These are phyloP conservation scores for Amphipoea lucens DNA, from an alignment of 2,888 invertebrate species.

Conservation along the genomic window DNA sequence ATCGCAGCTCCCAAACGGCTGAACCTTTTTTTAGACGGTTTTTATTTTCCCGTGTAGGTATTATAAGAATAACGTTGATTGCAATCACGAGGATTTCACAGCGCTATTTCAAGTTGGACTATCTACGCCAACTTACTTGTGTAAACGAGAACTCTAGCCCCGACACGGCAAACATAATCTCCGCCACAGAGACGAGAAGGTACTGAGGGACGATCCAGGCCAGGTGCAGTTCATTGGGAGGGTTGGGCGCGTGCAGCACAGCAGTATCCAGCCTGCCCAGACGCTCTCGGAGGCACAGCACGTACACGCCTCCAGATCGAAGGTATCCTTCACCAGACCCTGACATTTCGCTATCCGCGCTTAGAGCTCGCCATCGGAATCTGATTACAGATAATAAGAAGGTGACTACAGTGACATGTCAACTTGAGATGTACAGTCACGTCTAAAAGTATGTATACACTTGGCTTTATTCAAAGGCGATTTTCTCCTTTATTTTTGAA, in stretches of 20 bases:
- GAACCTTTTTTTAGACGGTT: not conserved
- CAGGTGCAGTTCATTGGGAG: conserved; percentile 92
- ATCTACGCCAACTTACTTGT: conserved; percentile 79
- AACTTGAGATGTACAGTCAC: not conserved
- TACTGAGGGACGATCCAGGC: conserved; percentile 95
- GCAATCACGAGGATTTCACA: not conserved
- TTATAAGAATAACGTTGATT: not conserved
- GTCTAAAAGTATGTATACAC: no score
- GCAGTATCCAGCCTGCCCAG: conserved; percentile 88
- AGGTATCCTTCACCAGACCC: conserved; percentile 82
- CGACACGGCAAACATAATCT: conserved; percentile 95
- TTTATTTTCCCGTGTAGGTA: not conserved
- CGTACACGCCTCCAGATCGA: conserved; percentile 89
- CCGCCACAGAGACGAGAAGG: conserved; percentile 94
- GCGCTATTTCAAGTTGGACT: not conserved
- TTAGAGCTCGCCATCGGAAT: conserved; percentile 82
- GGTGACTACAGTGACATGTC: not conserved
- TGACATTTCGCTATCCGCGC: conserved; percentile 77
- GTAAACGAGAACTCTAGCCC: conserved; percentile 96
- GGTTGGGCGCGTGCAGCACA: conserved; percentile 91
- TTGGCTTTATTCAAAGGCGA: no score
- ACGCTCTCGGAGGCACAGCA: conserved; percentile 89
- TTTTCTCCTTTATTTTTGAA: no score
- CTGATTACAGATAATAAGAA: conserved; percentile 62
- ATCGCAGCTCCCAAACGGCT: not conserved